Percentiles rank a stretch among this genome's conserved stretches.
Conservation (phyloP, 2,797 vertebrate genomes). For the Bryconaethiops microstoma region DNA sequence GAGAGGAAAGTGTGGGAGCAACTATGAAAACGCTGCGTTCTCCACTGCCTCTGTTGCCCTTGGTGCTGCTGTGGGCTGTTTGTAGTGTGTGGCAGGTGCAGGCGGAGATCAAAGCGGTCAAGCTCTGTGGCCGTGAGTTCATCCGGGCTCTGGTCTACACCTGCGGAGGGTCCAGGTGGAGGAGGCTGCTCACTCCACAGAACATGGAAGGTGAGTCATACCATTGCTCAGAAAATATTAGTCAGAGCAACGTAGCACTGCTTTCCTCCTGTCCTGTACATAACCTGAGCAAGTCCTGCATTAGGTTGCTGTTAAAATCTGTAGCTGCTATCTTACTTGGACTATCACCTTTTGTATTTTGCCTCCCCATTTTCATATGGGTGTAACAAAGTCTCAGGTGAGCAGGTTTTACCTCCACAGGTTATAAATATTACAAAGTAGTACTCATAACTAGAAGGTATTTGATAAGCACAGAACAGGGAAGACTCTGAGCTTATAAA, state of each 20-base stretch:
- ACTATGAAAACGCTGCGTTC: slow-evolving; percentile 64
- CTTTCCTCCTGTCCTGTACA: too few relatives aligned
- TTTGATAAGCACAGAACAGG: too few relatives aligned
- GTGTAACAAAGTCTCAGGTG: too few relatives aligned
- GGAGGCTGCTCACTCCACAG: slow-evolving; percentile 67
- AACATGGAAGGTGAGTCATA: slow-evolving; percentile 71
- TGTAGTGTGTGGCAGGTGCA: slow-evolving; percentile 58
- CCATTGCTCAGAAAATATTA: neutral
- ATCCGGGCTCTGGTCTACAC: slow-evolving; percentile 82
- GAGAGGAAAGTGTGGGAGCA: slow-evolving; percentile 17
- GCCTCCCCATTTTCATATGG: neutral
- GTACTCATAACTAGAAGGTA: too few relatives aligned
- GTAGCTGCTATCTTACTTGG: too few relatives aligned
- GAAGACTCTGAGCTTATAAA: too few relatives aligned
- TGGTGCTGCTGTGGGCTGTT: slow-evolving; percentile 70
- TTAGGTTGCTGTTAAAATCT: too few relatives aligned
- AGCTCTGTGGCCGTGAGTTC: slow-evolving; percentile 81
- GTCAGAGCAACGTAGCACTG: neutral
- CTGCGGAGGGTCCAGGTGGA: slow-evolving; percentile 85
- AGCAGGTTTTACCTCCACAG: too few relatives aligned
- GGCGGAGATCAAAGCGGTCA: slow-evolving; percentile 71
- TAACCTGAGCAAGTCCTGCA: too few relatives aligned
- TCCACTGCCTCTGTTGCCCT: slow-evolving; percentile 56
- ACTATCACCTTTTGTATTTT: neutral
- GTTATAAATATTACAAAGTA: too few relatives aligned